These are phyloP conservation scores for Cheirogaleus medius DNA, from an alignment of 2,113 vertebrate genomes.

Conservation along the genomic window DNA sequence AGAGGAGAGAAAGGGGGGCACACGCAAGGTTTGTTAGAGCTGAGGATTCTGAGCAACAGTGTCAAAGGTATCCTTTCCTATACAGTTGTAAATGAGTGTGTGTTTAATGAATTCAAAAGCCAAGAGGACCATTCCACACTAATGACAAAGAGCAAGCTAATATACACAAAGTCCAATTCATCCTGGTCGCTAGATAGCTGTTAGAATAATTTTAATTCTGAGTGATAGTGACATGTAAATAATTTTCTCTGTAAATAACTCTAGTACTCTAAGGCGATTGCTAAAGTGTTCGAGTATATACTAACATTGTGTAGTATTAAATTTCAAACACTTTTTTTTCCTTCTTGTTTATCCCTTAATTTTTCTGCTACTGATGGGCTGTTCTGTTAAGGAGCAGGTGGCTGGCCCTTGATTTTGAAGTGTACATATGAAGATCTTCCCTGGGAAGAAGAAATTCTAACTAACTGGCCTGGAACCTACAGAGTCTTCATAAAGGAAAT, in stretches of 20 bases:
- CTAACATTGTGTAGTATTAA: not conserved
- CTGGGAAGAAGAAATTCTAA: not conserved
- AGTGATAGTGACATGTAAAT: not conserved
- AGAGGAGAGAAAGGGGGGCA: not conserved
- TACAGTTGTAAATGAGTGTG: not conserved
- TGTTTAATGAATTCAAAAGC: conserved; percentile 23
- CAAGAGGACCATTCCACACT: not conserved
- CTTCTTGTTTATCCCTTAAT: not conserved
- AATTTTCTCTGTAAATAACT: conserved; percentile 27
- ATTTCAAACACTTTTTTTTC: not conserved
- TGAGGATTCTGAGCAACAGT: not conserved
- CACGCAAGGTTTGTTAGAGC: not conserved
- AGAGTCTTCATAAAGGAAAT: not conserved
- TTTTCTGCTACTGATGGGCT: not conserved
- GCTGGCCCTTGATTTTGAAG: not conserved
- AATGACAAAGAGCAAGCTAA: not conserved
- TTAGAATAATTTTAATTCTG: conserved; percentile 28
- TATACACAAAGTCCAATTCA: not conserved
- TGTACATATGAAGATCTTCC: not conserved
- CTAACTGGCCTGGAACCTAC: not conserved
- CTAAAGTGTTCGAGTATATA: not conserved
- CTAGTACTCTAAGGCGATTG: not conserved
- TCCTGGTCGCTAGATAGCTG: not conserved
- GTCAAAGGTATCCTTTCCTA: not conserved
- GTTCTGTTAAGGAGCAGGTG: not conserved